These are phyloP conservation scores for Amphiura filiformis DNA, from an alignment of 35 echinoderm and acorn worm genomes.

Conservation along the genomic window DNA sequence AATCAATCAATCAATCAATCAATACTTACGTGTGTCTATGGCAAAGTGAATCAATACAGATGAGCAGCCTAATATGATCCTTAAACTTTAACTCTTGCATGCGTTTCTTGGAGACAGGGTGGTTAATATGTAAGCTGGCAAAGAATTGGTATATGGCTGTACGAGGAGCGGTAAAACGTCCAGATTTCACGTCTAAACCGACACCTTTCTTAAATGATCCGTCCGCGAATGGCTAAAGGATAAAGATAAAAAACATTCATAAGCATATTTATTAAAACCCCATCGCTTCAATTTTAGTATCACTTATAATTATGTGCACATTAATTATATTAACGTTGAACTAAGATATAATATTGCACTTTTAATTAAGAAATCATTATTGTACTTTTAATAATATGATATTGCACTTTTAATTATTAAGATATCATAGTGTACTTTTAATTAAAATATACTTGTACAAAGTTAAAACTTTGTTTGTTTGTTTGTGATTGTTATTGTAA, in stretches of 20 bases:
- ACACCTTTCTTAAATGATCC: conserved; percentile 79
- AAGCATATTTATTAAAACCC: not conserved
- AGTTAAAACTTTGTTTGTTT: no score
- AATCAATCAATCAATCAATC: no score
- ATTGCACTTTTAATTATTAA: no score
- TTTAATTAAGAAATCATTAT: no score
- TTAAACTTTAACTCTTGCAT: conserved; percentile 38
- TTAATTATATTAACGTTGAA: no score
- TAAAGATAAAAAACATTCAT: not conserved
- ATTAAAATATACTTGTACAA: no score
- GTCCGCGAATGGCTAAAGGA: conserved; percentile 56
- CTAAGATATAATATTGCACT: no score
- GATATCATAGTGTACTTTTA: no score
- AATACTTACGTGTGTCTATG: conserved; percentile 87
- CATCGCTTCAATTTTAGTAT: not conserved
- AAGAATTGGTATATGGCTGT: conserved; percentile 95
- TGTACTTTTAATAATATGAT: no score
- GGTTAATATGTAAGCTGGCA: conserved; percentile 84
- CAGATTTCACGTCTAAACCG: conserved; percentile 80
- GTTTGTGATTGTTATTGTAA: no score
- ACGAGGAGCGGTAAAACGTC: conserved; percentile 77
- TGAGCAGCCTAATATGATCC: conserved; percentile 75
- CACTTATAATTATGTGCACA: no score
- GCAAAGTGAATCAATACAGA: conserved; percentile 95
- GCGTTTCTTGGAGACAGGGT: conserved; percentile 53